Conservation (phyloP, 2,113 vertebrate genomes). For the Halcyon malimbica region DNA sequence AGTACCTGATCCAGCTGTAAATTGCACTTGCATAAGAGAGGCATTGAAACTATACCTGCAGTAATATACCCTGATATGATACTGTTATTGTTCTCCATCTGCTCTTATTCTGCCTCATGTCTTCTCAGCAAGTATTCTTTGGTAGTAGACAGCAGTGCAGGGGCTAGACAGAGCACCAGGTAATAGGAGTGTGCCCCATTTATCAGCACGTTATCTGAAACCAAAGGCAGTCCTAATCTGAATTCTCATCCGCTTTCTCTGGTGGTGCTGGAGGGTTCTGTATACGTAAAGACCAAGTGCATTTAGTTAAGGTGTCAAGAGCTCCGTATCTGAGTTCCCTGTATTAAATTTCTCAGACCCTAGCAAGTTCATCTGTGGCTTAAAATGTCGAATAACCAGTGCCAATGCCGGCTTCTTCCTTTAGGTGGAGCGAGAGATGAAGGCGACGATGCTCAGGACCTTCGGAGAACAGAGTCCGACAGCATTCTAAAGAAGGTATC, state of each 20-base stretch:
- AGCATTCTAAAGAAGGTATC: conserved; percentile 93
- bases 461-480: conserved; percentile 94
- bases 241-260: background rate
- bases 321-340: background rate
- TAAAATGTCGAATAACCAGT: background rate
- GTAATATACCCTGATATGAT: background rate
- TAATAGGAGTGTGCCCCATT: background rate
- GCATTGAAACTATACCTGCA: conserved; percentile 17
- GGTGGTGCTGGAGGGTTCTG: background rate
- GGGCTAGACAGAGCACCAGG: background rate
- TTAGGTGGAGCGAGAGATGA: conserved; percentile 90
- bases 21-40: conserved; percentile 3
- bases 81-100: conserved; percentile 18
- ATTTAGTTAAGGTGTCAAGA: background rate
- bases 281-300: background rate
- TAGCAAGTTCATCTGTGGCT: background rate
- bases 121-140: conserved; percentile 16
- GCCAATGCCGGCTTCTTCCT: background rate
- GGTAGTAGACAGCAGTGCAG: background rate
- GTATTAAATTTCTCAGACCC: conserved; percentile 8
- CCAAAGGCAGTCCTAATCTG: conserved; percentile 8
- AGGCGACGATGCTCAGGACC: conserved; percentile 85
- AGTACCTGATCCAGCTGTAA: conserved; percentile 29
- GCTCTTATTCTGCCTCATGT: conserved; percentile 13
- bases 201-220: background rate